phyloP scores from a whole-genome alignment of 2,113 vertebrate species.

The Heptranchias perlo region DNA sequence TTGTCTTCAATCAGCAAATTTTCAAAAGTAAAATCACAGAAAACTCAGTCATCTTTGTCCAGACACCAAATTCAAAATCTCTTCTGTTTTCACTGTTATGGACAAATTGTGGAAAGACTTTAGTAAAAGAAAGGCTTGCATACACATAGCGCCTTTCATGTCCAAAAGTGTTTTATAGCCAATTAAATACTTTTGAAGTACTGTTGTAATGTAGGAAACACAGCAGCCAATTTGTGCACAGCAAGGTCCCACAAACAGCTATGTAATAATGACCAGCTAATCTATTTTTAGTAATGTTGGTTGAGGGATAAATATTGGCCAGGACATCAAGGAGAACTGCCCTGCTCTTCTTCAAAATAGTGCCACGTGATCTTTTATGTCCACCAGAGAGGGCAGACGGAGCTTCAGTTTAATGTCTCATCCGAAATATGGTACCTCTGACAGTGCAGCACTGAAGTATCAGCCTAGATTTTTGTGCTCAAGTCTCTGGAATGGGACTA shows the following conservation, averaged over 20 bases:
- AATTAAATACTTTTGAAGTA: not conserved
- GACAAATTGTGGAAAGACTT: not conserved
- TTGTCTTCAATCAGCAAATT: not conserved
- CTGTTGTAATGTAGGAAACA: not conserved
- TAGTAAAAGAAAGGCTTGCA: not conserved
- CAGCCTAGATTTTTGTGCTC: not conserved
- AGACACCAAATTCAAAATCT: not conserved
- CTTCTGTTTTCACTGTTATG: not conserved
- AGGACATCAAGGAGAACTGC: not conserved
- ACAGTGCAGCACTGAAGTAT: not conserved
- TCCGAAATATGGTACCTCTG: not conserved
- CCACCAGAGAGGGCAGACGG: not conserved
- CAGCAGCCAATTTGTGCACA: not conserved
- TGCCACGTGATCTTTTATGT: not conserved
- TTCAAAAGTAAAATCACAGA: not conserved
- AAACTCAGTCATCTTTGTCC: too few species aligned
- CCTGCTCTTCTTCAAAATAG: not conserved
- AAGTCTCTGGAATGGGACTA: not conserved
- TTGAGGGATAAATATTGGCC: not conserved
- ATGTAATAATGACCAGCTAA: not conserved
- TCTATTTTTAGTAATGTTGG: not conserved
- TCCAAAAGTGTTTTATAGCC: not conserved
- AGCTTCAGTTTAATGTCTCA: not conserved
- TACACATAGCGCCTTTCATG: not conserved
- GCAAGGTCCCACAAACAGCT: not conserved